These are phyloP conservation scores for Sinonovacula constricta DNA, from an alignment of 1,140 invertebrate genomes.

Conservation along the genomic window DNA sequence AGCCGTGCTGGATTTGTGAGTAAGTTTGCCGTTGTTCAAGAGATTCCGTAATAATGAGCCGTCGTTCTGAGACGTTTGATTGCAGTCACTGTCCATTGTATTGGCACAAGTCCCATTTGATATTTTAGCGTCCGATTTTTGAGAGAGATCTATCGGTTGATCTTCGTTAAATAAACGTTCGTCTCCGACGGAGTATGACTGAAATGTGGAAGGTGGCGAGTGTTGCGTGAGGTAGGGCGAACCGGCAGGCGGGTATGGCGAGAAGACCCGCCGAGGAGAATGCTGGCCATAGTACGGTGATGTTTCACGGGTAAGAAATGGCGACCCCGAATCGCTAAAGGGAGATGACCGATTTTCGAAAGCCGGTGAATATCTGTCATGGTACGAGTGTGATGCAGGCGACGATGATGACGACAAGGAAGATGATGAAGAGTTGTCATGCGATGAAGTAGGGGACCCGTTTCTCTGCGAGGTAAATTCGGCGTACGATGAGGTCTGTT, in stretches of 20 bases:
- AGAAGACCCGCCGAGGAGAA: slow-evolving; percentile 10
- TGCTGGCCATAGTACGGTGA: slow-evolving; percentile 21
- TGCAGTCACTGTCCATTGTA: too few species aligned
- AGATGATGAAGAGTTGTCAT: too few species aligned
- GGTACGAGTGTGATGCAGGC: neutral
- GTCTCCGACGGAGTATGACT: neutral
- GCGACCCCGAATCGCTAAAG: slow-evolving; percentile 42
- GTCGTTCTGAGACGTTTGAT: neutral
- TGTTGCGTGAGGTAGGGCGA: slow-evolving; percentile 37
- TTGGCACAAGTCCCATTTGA: too few species aligned
- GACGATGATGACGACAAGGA: too few species aligned
- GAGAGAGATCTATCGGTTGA: slow-evolving; percentile 40
- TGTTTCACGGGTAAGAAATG: slow-evolving; percentile 18
- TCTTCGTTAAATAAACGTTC: slow-evolving; percentile 16
- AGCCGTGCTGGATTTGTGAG: slow-evolving; percentile 21
- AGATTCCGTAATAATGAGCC: slow-evolving; percentile 45
- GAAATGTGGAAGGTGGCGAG: neutral
- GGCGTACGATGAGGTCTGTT: neutral
- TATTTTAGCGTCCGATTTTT: too few species aligned
- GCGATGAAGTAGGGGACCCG: neutral
- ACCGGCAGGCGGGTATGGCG: neutral
- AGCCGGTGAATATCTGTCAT: slow-evolving; percentile 23
- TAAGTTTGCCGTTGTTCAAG: slow-evolving; percentile 14
- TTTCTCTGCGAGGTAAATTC: neutral
- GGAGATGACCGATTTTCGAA: slow-evolving; percentile 29